Evolutionary conservation across 2,797 vertebrate species (phyloP).

Genomic region (Hylomyscus alleni): DNA sequence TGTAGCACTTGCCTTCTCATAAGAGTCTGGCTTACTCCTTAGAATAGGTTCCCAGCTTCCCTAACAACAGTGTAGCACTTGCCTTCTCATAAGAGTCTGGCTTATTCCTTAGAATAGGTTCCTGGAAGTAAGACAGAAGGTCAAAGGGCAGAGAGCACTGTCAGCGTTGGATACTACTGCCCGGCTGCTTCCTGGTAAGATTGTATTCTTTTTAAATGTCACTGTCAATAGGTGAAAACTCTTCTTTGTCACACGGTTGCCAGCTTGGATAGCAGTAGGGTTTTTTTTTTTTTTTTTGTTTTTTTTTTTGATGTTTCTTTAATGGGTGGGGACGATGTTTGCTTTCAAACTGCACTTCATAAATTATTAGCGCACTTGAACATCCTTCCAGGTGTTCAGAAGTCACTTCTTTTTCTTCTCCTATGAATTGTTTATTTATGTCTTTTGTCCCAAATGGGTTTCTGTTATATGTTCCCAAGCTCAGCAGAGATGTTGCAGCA

Average conservation of each 20-base stretch:
- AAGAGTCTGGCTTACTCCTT: constrained; percentile 15
- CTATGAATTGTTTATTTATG: constrained; percentile 61
- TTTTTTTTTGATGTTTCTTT: constrained; percentile 27
- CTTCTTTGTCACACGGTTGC: neutral
- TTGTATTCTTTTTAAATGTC: neutral
- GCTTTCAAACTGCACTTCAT: constrained; percentile 60
- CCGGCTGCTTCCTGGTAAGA: neutral
- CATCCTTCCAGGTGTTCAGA: constrained; percentile 32
- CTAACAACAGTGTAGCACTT: neutral
- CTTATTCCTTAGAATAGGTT: constrained; percentile 1
- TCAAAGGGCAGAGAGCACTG: neutral
- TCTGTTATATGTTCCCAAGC: neutral
- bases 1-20: neutral
- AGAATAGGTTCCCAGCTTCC: constrained; percentile 5
- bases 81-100: neutral
- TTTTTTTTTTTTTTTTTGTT: neutral
- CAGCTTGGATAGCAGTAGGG: neutral
- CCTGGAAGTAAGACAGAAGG: neutral
- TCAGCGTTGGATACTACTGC: neutral
- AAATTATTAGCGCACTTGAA: constrained; percentile 51
- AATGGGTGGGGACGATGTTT: constrained; percentile 18
- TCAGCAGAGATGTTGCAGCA: constrained; percentile 1
- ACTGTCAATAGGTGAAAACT: neutral
- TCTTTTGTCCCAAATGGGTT: constrained; percentile 41
- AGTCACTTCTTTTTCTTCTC: constrained; percentile 54